Base-by-base conservation (phyloP, 2,888 invertebrate species). In the Drosophila eohydei region DNA sequence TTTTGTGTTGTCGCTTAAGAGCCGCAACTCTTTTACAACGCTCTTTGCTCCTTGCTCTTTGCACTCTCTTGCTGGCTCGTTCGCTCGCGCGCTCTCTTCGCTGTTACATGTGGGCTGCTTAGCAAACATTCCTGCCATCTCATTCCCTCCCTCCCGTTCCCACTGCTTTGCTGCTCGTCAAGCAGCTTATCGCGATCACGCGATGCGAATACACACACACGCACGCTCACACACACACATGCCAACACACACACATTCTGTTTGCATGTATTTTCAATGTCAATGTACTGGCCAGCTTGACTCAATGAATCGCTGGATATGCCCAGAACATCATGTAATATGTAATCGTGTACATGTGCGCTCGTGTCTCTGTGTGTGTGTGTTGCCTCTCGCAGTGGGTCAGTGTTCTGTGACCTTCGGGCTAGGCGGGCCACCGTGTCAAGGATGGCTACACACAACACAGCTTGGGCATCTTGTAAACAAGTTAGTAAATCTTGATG, bases 111-210 rank as follows among this genome's bases (percentile, higher is more conserved):
- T 21, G 41, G 14, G 60, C 54, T 73, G 73, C 63, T 60, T 66
- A 70, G 64, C 60, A 76, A 62, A 61, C 56, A 40, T 46, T 56
- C 34, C 26, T 8, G 56, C n/a, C 40, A 12, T 11, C 30, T 40
- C 50, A 5, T 32, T 8, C 28, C 54, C 54, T 9, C 40, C 26
- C 28, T 2, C 4, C 9, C 28, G 40, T 0, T 3, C 5, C 16
- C 12, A 0, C 14, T 1, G 26, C 48, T 71, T 44, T 32, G 40
- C 34, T 21, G 12, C 9, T 2, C 32, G 0, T n/a, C 14, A 14
- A 57, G 28, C 44, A 51, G 64, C 60, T 64, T 79, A 72, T 79
- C 79, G 62, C 65, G 78, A 77, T 77, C 76, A 79, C 75, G 70
- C 72, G 75, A 78, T 78, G 64, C 26, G 44, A 41, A 48, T 16